Percentiles rank a stretch among this genome's conserved stretches.
Conservation (phyloP, 2,888 invertebrate species). For the Margaritifera margaritifera region DNA sequence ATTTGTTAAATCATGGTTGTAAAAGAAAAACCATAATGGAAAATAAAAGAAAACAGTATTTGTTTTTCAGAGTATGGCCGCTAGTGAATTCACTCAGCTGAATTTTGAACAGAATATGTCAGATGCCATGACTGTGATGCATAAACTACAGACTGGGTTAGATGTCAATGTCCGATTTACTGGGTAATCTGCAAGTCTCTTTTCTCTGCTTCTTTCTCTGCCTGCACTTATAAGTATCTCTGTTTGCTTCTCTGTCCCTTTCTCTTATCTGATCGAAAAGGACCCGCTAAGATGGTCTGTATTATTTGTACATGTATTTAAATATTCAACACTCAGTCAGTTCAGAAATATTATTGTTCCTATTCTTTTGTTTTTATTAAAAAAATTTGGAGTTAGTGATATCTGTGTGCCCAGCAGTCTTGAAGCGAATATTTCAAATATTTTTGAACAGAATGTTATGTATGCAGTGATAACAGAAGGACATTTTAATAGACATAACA, state of each 20-base stretch:
- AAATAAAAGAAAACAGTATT: background rate
- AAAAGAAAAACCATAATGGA: too few relatives aligned
- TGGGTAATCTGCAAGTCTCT: slow-evolving; percentile 57
- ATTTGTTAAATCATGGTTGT: too few relatives aligned
- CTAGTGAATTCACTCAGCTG: slow-evolving; percentile 66
- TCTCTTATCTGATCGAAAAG: too few relatives aligned
- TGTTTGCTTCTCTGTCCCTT: too few relatives aligned
- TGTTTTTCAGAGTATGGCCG: slow-evolving; percentile 68
- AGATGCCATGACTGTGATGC: slow-evolving; percentile 76
- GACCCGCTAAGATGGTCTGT: background rate
- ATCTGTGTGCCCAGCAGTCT: too few relatives aligned
- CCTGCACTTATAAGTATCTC: too few relatives aligned
- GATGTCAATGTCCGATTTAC: slow-evolving; percentile 77
- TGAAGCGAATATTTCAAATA: too few relatives aligned
- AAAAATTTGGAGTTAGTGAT: too few relatives aligned
- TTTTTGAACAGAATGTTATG: too few relatives aligned
- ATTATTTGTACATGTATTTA: slow-evolving; percentile 3
- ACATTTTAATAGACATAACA: too few relatives aligned
- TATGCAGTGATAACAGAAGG: too few relatives aligned
- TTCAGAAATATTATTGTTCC: background rate
- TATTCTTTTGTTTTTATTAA: too few relatives aligned
- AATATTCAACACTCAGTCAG: background rate
- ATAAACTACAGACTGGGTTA: slow-evolving; percentile 76
- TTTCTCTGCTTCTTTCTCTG: background rate
- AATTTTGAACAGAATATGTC: slow-evolving; percentile 77